Evolutionary conservation across 2,113 vertebrate genomes (phyloP).

Genomic region (Scomber scombrus): DNA sequence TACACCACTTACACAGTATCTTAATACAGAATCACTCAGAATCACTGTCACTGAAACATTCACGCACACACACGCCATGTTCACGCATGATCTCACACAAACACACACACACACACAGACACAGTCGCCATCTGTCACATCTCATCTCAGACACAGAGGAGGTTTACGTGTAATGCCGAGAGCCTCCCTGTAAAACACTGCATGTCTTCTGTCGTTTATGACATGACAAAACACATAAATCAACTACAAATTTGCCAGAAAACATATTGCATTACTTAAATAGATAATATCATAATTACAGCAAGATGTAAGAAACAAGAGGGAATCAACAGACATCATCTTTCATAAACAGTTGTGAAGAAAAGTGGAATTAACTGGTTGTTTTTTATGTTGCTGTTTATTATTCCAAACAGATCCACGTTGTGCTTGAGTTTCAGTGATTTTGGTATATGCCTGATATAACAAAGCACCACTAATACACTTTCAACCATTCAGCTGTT

Average conservation of each 20-base stretch:
- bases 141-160: slow-evolving; percentile 21
- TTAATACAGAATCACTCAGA: neutral
- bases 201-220: neutral
- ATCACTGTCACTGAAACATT: slow-evolving; percentile 26
- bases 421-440: no score
- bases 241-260: neutral
- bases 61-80: neutral
- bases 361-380: no score
- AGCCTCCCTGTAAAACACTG: neutral
- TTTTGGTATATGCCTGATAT: neutral
- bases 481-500: neutral
- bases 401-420: no score
- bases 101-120: slow-evolving; percentile 9
- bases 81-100: slow-evolving; percentile 23
- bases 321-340: no score
- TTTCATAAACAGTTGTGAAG: no score
- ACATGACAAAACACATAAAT: slow-evolving; percentile 1
- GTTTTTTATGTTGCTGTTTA: no score
- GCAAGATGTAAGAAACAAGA: no score
- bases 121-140: slow-evolving; percentile 39
- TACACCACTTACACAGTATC: neutral
- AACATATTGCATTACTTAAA: neutral
- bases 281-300: no score
- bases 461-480: neutral
- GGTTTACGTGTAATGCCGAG: neutral